A percentile compares a stretch with the other conserved stretches of the same genome.
phyloP scores from a whole-genome alignment of 2,888 invertebrate species.

The Pollenia amentaria region DNA sequence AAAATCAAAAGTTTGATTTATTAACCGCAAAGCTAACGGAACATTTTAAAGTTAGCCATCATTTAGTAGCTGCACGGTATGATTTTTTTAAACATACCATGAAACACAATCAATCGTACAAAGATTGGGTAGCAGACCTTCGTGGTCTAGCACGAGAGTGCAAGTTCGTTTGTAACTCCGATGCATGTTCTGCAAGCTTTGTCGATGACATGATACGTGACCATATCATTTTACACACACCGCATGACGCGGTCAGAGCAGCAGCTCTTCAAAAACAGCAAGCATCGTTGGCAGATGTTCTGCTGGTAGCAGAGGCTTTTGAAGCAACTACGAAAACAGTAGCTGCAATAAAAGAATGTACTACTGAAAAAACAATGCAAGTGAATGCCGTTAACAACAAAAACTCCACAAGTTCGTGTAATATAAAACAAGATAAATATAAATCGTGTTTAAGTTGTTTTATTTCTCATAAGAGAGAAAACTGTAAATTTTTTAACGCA shows the following conservation, averaged over 20 bases:
- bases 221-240: too few species aligned
- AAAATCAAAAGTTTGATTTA: neutral
- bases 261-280: too few species aligned
- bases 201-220: too few species aligned
- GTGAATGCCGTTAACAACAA: neutral
- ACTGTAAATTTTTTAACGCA: slow-evolving; percentile 62
- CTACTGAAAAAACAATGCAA: neutral
- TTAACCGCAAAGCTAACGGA: neutral
- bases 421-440: too few species aligned
- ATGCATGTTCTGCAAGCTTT: too few species aligned
- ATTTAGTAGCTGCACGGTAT: slow-evolving; percentile 11
- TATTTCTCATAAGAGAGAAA: slow-evolving; percentile 45
- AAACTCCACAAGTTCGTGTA: too few species aligned
- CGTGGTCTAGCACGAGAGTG: too few species aligned
- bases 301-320: neutral
- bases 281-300: too few species aligned
- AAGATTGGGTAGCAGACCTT: too few species aligned
- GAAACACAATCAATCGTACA: neutral
- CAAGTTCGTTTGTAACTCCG: too few species aligned
- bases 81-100: neutral
- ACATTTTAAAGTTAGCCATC: neutral
- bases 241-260: too few species aligned
- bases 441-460: slow-evolving; percentile 46
- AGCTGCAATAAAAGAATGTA: neutral
- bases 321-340: neutral